Conservation (phyloP, 2,797 vertebrate genomes). For the Anisognathus igniventris region DNA sequence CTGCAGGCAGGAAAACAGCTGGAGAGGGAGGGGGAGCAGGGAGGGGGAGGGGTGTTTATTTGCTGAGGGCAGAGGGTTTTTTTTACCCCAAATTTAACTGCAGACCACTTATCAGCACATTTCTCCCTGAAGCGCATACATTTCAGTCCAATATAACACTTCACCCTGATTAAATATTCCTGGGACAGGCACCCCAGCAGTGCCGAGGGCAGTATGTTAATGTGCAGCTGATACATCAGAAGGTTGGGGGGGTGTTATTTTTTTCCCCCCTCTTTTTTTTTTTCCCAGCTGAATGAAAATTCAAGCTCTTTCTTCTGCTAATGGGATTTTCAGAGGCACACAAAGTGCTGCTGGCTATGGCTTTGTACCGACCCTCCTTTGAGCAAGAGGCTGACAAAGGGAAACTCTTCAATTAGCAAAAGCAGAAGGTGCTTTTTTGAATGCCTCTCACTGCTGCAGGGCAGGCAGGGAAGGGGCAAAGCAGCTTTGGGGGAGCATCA, state of each 20-base stretch:
- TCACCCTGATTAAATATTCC: conserved; percentile 30
- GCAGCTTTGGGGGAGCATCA: background rate
- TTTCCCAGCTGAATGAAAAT: conserved; percentile 49
- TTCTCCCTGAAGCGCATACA: background rate
- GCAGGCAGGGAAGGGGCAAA: background rate
- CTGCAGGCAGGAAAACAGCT: background rate
- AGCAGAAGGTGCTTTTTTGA: conserved; percentile 42
- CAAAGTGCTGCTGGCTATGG: conserved; percentile 62
- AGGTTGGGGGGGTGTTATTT: background rate
- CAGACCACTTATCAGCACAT: background rate
- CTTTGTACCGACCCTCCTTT: conserved; percentile 51
- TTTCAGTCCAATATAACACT: conserved; percentile 14
- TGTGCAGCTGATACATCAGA: conserved; percentile 21
- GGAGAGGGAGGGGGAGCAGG: background rate
- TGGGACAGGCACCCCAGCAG: background rate
- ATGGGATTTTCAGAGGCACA: conserved; percentile 67
- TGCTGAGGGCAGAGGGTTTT: background rate
- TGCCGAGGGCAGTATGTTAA: background rate
- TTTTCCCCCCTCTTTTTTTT: background rate
- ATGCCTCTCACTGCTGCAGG: background rate
- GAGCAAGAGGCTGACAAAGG: conserved; percentile 59
- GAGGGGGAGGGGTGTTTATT: background rate
- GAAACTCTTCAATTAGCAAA: conserved; percentile 61
- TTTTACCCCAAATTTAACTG: background rate
- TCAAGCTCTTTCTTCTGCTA: conserved; percentile 65